These are phyloP conservation scores for Tachycineta bicolor DNA, from an alignment of 2,113 vertebrate genomes.

Conservation along the genomic window DNA sequence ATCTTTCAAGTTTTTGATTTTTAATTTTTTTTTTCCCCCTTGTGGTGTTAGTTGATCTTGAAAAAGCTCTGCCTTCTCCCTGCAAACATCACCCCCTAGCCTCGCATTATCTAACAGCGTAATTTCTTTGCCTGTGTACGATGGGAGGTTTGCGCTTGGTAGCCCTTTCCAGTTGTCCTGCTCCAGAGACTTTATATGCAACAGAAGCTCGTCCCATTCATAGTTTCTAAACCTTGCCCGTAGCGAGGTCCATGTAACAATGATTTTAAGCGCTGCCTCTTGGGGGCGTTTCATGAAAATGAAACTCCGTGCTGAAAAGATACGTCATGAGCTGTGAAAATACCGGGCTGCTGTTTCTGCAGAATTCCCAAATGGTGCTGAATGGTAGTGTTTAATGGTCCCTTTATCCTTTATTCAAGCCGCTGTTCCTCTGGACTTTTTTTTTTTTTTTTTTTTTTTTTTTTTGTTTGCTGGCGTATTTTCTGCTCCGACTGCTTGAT, in stretches of 20 bases:
- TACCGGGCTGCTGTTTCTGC: constrained; percentile 17
- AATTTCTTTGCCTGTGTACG: rapidly evolving
- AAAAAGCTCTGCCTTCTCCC: rapidly evolving
- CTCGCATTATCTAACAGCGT: rapidly evolving
- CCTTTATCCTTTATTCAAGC: not conserved
- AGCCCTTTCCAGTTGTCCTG: rapidly evolving
- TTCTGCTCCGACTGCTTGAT: not conserved
- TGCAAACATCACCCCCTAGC: rapidly evolving
- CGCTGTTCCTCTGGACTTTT: not conserved
- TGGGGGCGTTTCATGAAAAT: constrained; percentile 48
- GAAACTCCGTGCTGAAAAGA: not conserved
- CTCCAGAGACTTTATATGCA: rapidly evolving
- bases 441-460: too few species aligned
- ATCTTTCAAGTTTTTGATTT: not conserved
- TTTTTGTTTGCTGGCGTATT: not conserved
- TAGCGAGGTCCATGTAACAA: not conserved
- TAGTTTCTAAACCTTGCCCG: not conserved
- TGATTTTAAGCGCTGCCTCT: constrained; percentile 15
- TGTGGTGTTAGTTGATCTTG: rapidly evolving
- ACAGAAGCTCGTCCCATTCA: not conserved
- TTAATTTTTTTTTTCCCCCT: rapidly evolving
- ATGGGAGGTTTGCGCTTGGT: rapidly evolving
- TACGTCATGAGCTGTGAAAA: constrained; percentile 17
- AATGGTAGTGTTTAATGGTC: not conserved
- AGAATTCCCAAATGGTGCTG: constrained; percentile 36